Percentiles rank a stretch among this genome's conserved stretches.
phyloP scores from a whole-genome alignment of 53 echinoderm and acorn worm genomes.

The Paracentrotus lividus region DNA sequence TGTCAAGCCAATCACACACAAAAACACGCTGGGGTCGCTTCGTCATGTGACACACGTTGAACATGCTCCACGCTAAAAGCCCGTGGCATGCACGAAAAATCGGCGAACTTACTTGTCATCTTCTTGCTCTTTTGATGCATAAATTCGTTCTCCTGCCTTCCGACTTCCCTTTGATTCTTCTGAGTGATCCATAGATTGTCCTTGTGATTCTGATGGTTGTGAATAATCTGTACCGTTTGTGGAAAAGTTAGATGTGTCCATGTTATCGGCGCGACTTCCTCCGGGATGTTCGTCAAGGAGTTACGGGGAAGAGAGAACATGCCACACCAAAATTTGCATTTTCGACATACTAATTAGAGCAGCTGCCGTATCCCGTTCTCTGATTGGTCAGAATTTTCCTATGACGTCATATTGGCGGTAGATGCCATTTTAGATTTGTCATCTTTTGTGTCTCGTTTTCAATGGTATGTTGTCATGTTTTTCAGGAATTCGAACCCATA shows the following conservation, averaged over 20 bases:
- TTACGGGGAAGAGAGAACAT: conserved; percentile 67
- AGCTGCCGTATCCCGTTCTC: conserved; percentile 54
- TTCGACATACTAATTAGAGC: conserved; percentile 71
- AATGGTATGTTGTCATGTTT: conserved; percentile 34
- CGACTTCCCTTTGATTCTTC: conserved; percentile 9
- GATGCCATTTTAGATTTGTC: conserved; percentile 72
- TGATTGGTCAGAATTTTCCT: conserved; percentile 42
- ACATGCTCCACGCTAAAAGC: conserved; percentile 35
- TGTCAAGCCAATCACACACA: conserved; percentile 45
- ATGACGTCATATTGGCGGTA: conserved; percentile 72
- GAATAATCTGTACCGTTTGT: conserved; percentile 58
- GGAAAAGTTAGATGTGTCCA: conserved; percentile 55
- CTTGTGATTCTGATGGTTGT: conserved; percentile 56
- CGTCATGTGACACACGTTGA: conserved; percentile 61
- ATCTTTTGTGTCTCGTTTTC: conserved; percentile 69
- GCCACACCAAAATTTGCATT: conserved; percentile 74
- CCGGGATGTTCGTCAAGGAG: conserved; percentile 73
- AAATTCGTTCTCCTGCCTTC: conserved; percentile 62
- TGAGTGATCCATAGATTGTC: conserved; percentile 63
- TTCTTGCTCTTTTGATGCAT: conserved; percentile 67
- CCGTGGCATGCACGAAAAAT: conserved; percentile 41
- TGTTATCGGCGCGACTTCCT: conserved; percentile 64
- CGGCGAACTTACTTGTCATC: conserved; percentile 60
- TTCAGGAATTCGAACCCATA: neutral
- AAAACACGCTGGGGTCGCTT: conserved; percentile 24